Evolutionary conservation across 2,797 vertebrate species (phyloP).

Genomic region (Crenichthys baileyi): DNA sequence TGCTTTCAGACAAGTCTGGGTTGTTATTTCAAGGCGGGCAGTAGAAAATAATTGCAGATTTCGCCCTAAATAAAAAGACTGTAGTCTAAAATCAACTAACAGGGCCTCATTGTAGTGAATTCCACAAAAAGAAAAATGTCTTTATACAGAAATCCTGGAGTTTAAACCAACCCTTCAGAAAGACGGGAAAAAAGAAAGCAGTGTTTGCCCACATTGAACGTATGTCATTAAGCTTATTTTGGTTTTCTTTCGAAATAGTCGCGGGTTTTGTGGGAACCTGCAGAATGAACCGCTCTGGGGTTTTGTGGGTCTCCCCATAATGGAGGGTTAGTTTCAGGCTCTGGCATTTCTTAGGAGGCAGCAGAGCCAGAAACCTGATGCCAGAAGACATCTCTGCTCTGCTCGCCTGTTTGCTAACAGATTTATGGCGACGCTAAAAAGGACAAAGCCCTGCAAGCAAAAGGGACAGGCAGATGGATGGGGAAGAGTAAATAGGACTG

Average conservation of each 20-base stretch:
- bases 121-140: slow-evolving; percentile 68
- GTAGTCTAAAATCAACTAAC: slow-evolving; percentile 64
- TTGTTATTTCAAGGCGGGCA: slow-evolving; percentile 29
- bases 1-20: slow-evolving; percentile 6
- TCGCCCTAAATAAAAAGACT: slow-evolving; percentile 52
- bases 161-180: slow-evolving; percentile 64
- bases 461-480: slow-evolving; percentile 70
- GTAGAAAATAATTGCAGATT: slow-evolving; percentile 49
- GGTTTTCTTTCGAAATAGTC: slow-evolving; percentile 85
- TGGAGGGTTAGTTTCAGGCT: slow-evolving; percentile 79
- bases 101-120: slow-evolving; percentile 60
- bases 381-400: slow-evolving; percentile 70
- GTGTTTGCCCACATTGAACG: slow-evolving; percentile 76
- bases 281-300: slow-evolving; percentile 74
- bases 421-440: slow-evolving; percentile 83
- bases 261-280: slow-evolving; percentile 76
- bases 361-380: slow-evolving; percentile 80
- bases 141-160: slow-evolving; percentile 73
- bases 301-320: slow-evolving; percentile 80
- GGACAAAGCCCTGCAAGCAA: slow-evolving; percentile 73
- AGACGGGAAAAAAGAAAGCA: slow-evolving; percentile 58
- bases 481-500: slow-evolving; percentile 73
- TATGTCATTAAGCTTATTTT: slow-evolving; percentile 86
- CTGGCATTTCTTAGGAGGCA: slow-evolving; percentile 77
- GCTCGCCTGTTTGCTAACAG: slow-evolving; percentile 82